phyloP scores from a whole-genome alignment of 2,113 vertebrate genomes.

The Polyodon spathula region DNA sequence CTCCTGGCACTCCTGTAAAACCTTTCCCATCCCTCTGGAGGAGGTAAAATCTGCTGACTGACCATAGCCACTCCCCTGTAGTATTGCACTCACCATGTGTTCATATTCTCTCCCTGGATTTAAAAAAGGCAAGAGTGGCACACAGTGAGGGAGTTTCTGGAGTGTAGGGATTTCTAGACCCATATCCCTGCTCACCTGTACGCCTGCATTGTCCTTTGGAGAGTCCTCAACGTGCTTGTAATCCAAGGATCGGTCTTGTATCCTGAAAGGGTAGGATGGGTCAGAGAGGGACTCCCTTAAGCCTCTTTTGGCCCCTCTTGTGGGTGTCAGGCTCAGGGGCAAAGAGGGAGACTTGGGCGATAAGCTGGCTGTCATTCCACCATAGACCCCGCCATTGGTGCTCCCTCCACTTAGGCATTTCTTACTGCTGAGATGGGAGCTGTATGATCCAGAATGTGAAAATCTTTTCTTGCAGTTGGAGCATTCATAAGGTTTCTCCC shows the following conservation, averaged over 20 bases:
- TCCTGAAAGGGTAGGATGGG: constrained; percentile 29
- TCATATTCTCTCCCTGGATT: constrained; percentile 51
- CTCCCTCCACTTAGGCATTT: constrained; percentile 55
- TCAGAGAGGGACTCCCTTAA: constrained; percentile 27
- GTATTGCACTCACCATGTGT: constrained; percentile 55
- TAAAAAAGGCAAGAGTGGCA: constrained; percentile 47
- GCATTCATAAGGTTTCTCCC: constrained; percentile 71
- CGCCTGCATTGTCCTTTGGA: not conserved
- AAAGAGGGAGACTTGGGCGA: constrained; percentile 42
- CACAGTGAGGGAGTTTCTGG: constrained; percentile 35
- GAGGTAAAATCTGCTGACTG: constrained; percentile 26
- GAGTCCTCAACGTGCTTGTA: constrained; percentile 25
- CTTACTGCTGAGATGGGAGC: constrained; percentile 70
- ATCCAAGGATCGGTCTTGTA: constrained; percentile 25
- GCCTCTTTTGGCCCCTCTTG: constrained; percentile 32
- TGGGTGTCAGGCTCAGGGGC: constrained; percentile 18
- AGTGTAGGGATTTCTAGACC: constrained; percentile 23
- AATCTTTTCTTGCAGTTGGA: constrained; percentile 70
- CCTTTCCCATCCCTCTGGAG: constrained; percentile 13
- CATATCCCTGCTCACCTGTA: not conserved
- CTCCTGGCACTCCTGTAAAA: constrained; percentile 24
- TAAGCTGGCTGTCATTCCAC: constrained; percentile 32
- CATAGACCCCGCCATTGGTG: constrained; percentile 42
- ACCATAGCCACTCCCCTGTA: constrained; percentile 35
- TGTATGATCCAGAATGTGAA: constrained; percentile 72